Evolutionary conservation across 1,140 invertebrate species (phyloP), one percentile per base, ranked within the genome.

Genomic region (Battus philenor): DNA sequence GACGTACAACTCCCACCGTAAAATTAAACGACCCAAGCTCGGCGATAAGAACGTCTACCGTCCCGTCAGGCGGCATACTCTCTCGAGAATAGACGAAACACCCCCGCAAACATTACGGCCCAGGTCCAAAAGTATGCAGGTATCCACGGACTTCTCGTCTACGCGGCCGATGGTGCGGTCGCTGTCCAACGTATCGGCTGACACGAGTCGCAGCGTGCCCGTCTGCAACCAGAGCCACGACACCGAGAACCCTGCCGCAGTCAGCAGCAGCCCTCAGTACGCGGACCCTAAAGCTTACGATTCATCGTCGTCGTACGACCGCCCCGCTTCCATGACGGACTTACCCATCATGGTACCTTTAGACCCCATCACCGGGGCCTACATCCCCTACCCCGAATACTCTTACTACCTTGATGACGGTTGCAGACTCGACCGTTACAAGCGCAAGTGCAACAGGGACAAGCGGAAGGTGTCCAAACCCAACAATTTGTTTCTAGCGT

Each of bases 401-500:
- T 34, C 63, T 29, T 83, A 76, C 53, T 83, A 80, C 47, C 64
- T 54, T 10, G 71, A 80, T 45, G 65, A 68, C 30, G 50, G 49
- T 38, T 63, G 65, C 52, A 52, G 59, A 10, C 32, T 72, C 10
- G 68, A 65, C 41, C 68, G 66, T 11, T 65, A 54, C 36, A 68
- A 57, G 39, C 72, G 65, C 58, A 68, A 68, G 50, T 58, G 66
- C 48, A 70, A 68, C 39, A 68, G 56, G 24, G 50, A n/a, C 15
- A 12, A 34, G 33, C 75, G 53, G 33, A 67, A 62, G 44, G 38
- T 44, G 38, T 54, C 73, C 17, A 76, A 77, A 50, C 64, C 71
- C 33, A 86, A 74, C 53, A 87, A 87, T 64, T 50, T 87, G 50
- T 87, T 86, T 62, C 54, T 87, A 60, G 86, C 86, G 44, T 87